Conservation (phyloP, 1,140 invertebrate genomes). For the Musca vetustissima region DNA sequence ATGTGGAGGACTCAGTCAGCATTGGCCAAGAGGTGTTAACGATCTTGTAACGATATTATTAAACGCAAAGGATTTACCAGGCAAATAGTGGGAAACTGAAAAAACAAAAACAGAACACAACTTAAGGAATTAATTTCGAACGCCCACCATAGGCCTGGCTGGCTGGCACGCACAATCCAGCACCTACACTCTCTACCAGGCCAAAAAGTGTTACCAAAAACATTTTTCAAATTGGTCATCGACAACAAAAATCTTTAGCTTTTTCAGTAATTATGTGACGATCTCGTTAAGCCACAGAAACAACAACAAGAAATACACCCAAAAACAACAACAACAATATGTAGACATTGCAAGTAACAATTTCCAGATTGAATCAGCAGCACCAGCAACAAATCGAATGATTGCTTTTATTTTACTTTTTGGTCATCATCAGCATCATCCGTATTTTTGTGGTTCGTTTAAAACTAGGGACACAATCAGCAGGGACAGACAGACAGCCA, state of each 20-base stretch:
- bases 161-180: background rate
- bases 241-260: background rate
- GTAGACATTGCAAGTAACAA: background rate
- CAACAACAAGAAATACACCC: background rate
- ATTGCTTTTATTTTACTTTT: background rate
- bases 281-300: conserved; percentile 3
- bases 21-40: conserved; percentile 19
- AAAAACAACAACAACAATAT: background rate
- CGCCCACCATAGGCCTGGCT: conserved; percentile 18
- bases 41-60: conserved; percentile 27
- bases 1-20: background rate
- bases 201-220: background rate
- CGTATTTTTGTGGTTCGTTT: no score
- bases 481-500: conserved; percentile 1
- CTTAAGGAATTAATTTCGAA: conserved; percentile 28
- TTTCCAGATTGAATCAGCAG: conserved; percentile 14
- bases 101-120: no score
- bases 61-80: background rate
- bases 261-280: conserved; percentile 23
- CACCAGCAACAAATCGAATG: background rate
- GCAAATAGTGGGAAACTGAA: background rate
- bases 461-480: no score
- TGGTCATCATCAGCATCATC: background rate
- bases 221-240: conserved; percentile 1
- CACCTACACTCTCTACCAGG: background rate